These are phyloP conservation scores for Apostichopus parvimensis DNA, from an alignment of 35 echinoderm and acorn worm genomes.

Conservation along the genomic window DNA sequence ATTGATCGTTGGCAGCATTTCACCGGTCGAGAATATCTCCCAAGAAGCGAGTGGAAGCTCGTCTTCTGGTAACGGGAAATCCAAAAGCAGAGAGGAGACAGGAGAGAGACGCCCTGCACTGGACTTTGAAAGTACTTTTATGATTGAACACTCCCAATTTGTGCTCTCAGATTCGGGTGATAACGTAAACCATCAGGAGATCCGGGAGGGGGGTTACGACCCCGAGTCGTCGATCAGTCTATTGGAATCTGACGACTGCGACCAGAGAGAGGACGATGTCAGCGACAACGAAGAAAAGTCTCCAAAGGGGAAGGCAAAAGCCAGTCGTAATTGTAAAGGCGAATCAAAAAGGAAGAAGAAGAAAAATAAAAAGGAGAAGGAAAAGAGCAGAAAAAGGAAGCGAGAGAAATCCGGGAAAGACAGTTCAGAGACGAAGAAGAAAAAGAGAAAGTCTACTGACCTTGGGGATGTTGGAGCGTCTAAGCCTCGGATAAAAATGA, in stretches of 20 bases:
- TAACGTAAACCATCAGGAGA: not conserved
- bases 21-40: not conserved
- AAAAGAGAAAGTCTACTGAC: not conserved
- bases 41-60: not conserved
- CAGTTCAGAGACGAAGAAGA: not conserved
- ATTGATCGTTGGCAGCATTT: not conserved
- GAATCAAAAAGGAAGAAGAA: not conserved
- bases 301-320: not conserved
- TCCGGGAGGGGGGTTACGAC: not conserved
- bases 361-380: not conserved
- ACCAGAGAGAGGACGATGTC: not conserved
- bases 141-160: slow-evolving; percentile 46
- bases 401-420: not conserved
- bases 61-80: not conserved
- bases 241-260: slow-evolving; percentile 8
- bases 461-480: not conserved
- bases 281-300: no score
- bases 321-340: not conserved
- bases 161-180: slow-evolving; percentile 27
- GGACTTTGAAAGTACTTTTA: slow-evolving; percentile 27
- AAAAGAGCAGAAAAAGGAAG: not conserved
- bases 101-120: not conserved
- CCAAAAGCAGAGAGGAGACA: not conserved
- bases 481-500: slow-evolving; percentile 38
- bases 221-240: not conserved